Conservation (phyloP, 1,140 invertebrate species). For the Lucilia cuprina region DNA sequence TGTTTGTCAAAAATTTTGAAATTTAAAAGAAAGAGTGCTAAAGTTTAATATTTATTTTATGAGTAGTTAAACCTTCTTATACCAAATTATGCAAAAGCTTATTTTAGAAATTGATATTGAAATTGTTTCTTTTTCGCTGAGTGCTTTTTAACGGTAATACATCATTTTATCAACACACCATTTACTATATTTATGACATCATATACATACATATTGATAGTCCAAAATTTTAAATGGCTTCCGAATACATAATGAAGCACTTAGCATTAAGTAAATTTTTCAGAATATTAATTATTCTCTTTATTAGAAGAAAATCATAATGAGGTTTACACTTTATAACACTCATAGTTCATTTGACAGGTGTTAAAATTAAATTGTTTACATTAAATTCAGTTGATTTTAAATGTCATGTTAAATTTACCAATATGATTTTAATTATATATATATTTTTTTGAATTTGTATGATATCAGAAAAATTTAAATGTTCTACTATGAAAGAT, state of each 20-base stretch:
- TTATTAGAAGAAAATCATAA: neutral
- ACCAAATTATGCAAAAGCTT: too few species aligned
- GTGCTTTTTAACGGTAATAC: too few species aligned
- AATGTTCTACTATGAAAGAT: too few species aligned
- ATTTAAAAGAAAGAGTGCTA: too few species aligned
- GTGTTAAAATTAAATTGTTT: neutral
- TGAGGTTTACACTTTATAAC: neutral
- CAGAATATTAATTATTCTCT: constrained; percentile 1
- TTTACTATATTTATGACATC: too few species aligned
- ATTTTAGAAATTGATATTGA: too few species aligned
- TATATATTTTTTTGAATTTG: neutral
- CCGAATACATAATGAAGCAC: constrained; percentile 6
- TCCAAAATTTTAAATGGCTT: neutral
- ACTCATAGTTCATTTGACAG: neutral
- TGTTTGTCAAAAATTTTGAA: too few species aligned
- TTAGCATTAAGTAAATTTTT: constrained; percentile 10
- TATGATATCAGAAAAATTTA: neutral
- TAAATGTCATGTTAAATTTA: neutral
- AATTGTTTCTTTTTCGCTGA: too few species aligned
- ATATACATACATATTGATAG: neutral
- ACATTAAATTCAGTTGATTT: neutral
- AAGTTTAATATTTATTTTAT: too few species aligned
- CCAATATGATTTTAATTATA: neutral
- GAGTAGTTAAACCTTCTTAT: too few species aligned
- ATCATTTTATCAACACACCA: too few species aligned